These are phyloP conservation scores for Enteromius afrohamiltoni DNA, from an alignment of 2,797 vertebrate species.

Conservation along the genomic window DNA sequence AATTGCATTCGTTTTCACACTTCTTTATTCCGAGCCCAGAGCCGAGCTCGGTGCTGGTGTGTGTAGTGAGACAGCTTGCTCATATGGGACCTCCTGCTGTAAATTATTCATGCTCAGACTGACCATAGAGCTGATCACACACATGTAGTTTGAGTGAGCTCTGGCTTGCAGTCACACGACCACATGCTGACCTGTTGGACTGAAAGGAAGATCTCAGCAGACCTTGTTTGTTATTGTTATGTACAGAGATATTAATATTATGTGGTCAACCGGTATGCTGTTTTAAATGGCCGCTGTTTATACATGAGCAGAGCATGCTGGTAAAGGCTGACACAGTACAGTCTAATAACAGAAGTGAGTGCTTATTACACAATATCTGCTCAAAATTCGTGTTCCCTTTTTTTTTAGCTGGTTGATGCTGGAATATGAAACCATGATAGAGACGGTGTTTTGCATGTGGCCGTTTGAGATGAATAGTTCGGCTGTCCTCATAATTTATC, in stretches of 20 bases:
- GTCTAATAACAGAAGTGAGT: not conserved
- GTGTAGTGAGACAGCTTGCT: conserved; percentile 19
- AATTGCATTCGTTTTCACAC: not conserved
- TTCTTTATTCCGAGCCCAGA: not conserved
- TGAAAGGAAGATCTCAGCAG: conserved; percentile 11
- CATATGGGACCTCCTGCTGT: conserved; percentile 18
- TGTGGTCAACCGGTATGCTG: not conserved
- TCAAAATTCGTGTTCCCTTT: not conserved
- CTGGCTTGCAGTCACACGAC: not conserved
- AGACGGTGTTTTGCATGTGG: conserved; percentile 1
- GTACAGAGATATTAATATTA: not conserved
- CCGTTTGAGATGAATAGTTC: not conserved
- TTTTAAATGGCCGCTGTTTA: not conserved
- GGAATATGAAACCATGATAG: not conserved
- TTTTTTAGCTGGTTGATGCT: not conserved
- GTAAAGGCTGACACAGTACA: not conserved
- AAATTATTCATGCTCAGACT: conserved; percentile 46
- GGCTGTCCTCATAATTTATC: not conserved
- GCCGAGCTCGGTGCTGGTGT: not conserved
- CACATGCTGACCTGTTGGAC: not conserved
- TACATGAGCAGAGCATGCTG: not conserved
- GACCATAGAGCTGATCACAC: not conserved
- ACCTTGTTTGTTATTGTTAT: not conserved
- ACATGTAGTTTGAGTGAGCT: not conserved
- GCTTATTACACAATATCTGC: not conserved